Evolutionary conservation across 2,113 vertebrate genomes (phyloP).

Genomic region (Chaetura pelagica): DNA sequence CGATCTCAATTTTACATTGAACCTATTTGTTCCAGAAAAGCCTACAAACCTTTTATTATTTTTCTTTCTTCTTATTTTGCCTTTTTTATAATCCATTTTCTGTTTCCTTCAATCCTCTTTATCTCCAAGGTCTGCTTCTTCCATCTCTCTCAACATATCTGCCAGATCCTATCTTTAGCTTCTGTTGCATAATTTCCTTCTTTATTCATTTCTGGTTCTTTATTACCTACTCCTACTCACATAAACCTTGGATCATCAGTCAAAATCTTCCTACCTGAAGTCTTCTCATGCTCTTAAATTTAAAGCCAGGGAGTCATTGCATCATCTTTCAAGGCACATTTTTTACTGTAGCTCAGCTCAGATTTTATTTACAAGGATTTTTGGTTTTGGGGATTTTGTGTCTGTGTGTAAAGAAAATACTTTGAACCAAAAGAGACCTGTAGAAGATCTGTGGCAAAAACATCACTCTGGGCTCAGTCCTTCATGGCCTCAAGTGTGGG

Average conservation of each 20-base stretch:
- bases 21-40: background rate
- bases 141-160: background rate
- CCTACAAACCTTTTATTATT: background rate
- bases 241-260: background rate
- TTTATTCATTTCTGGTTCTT: background rate
- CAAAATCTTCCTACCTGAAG: background rate
- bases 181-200: background rate
- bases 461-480: background rate
- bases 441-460: background rate
- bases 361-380: background rate
- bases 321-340: background rate
- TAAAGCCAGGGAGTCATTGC: background rate
- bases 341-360: background rate
- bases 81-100: background rate
- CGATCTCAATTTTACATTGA: background rate
- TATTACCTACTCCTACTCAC: background rate
- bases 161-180: constrained; percentile 17
- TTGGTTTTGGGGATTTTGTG: background rate
- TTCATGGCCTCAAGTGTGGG: background rate
- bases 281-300: background rate
- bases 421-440: background rate
- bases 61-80: background rate
- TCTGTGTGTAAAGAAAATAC: background rate
- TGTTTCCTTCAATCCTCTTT: background rate
- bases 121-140: background rate